Conservation (phyloP, 2,888 invertebrate species). For the Pyrochroa serraticornis region DNA sequence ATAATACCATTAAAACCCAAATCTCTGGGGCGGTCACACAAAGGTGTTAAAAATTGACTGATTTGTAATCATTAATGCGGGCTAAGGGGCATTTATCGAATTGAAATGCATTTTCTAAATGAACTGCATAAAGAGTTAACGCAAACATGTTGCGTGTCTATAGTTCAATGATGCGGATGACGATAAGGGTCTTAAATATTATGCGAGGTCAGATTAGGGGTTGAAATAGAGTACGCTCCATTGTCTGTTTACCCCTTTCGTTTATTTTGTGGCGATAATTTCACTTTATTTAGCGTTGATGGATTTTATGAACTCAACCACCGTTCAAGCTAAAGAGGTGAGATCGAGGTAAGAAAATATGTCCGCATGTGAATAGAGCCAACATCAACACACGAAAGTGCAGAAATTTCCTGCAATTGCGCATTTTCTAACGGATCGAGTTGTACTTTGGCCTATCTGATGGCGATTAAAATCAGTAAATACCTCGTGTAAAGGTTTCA, state of each 20-base stretch:
- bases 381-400: too few relatives aligned
- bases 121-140: constrained; percentile 42
- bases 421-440: too few relatives aligned
- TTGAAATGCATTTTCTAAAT: constrained; percentile 42
- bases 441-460: too few relatives aligned
- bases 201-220: constrained; percentile 46
- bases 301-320: constrained; percentile 17
- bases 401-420: too few relatives aligned
- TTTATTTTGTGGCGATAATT: constrained; percentile 31
- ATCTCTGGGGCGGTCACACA: too few relatives aligned
- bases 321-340: background rate
- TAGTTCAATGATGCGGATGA: constrained; percentile 32
- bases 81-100: constrained; percentile 33
- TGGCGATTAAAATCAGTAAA: too few relatives aligned
- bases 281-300: constrained; percentile 21
- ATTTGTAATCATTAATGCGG: background rate
- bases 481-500: too few relatives aligned
- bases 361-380: too few relatives aligned
- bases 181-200: constrained; percentile 45
- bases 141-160: constrained; percentile 40
- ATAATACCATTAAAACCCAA: too few relatives aligned
- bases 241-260: constrained; percentile 32
- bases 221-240: constrained; percentile 22
- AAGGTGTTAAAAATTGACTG: too few relatives aligned
- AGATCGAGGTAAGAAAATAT: too few relatives aligned